These are phyloP conservation scores for Eupithecia inturbata DNA, from an alignment of 2,888 invertebrate genomes.

Conservation along the genomic window DNA sequence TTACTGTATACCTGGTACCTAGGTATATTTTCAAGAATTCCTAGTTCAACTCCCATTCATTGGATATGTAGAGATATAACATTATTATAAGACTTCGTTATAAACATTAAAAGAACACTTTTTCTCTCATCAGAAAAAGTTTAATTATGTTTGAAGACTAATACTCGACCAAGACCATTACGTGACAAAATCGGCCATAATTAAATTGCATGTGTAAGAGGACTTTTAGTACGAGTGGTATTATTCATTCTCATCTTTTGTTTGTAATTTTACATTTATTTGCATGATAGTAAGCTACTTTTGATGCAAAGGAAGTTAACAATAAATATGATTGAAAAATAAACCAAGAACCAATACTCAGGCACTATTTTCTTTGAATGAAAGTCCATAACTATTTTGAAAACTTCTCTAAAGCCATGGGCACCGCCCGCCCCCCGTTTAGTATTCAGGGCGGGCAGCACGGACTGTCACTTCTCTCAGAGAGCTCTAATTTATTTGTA, in stretches of 20 bases:
- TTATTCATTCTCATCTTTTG: background rate
- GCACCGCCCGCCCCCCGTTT: slow-evolving; percentile 44
- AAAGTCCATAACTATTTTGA: background rate
- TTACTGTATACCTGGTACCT: background rate
- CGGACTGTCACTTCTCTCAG: slow-evolving; percentile 47
- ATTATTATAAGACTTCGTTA: no score
- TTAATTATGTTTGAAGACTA: background rate
- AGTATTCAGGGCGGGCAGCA: slow-evolving; percentile 49
- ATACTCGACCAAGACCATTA: background rate
- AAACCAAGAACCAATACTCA: background rate
- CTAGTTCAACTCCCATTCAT: no score
- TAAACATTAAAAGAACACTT: no score
- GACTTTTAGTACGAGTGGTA: background rate
- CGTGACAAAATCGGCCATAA: background rate
- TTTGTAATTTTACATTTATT: no score
- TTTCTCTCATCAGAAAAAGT: no score
- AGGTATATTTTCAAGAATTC: no score
- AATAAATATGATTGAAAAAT: background rate
- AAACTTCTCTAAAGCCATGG: slow-evolving; percentile 17
- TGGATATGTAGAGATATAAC: no score
- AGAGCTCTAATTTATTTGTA: slow-evolving; percentile 56
- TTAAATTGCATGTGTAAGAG: background rate
- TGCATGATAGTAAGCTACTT: no score
- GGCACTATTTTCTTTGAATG: background rate
- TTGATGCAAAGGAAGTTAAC: background rate